phyloP scores from a whole-genome alignment of 2,113 vertebrate species.

The Morone saxatilis region DNA sequence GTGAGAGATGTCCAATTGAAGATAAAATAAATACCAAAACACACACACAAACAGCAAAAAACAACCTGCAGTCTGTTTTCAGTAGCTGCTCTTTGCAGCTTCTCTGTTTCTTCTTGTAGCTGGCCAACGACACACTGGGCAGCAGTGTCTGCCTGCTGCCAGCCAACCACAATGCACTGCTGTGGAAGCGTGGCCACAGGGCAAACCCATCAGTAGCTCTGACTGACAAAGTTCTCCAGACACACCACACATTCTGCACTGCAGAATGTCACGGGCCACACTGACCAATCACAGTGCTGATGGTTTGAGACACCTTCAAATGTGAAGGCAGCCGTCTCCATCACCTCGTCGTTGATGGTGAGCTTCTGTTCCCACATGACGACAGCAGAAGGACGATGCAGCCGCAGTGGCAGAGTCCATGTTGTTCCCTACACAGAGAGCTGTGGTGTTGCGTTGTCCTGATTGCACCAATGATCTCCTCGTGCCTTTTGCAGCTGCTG shows the following conservation, averaged over 20 bases:
- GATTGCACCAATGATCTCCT: background rate
- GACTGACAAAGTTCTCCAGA: slow-evolving; percentile 91
- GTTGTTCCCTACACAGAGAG: background rate
- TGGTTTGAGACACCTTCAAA: background rate
- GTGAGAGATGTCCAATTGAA: too few species aligned
- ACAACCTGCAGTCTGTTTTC: background rate
- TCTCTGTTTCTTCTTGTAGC: slow-evolving; percentile 93
- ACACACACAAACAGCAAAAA: too few species aligned
- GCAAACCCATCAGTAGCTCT: slow-evolving; percentile 92
- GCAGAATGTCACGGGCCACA: slow-evolving; percentile 91
- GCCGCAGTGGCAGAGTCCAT: background rate
- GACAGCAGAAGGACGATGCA: background rate
- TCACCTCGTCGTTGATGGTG: background rate
- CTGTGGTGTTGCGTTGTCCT: slow-evolving; percentile 6
- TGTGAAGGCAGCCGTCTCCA: background rate
- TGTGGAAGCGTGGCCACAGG: slow-evolving; percentile 97
- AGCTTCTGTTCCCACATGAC: background rate
- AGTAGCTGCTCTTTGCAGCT: slow-evolving; percentile 11
- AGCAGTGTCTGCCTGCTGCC: slow-evolving; percentile 92
- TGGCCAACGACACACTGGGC: slow-evolving; percentile 96
- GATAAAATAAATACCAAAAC: too few species aligned
- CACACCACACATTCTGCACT: slow-evolving; percentile 97
- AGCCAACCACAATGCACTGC: slow-evolving; percentile 96
- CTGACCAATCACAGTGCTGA: slow-evolving; percentile 86
- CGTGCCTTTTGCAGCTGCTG: background rate